Evolutionary conservation across 1,140 invertebrate species (phyloP).

Genomic region (Psix sp.): DNA sequence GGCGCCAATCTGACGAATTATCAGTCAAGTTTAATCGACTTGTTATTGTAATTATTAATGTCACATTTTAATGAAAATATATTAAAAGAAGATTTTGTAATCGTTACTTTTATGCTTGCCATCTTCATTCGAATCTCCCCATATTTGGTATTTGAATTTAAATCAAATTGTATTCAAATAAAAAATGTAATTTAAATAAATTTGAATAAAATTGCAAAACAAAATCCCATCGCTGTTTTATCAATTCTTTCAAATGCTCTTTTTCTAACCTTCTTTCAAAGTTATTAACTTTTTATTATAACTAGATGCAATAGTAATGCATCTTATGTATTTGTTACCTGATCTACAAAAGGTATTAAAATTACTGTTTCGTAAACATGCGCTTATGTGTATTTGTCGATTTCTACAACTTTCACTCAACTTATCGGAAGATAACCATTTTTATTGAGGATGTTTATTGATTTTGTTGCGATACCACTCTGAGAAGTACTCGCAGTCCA

Average conservation of each 20-base stretch:
- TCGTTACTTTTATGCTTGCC: not conserved
- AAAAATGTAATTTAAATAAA: too few species aligned
- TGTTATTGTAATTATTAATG: slow-evolving; percentile 22
- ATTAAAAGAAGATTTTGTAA: not conserved
- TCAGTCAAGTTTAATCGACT: slow-evolving; percentile 72
- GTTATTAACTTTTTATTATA: not conserved
- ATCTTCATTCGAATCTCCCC: too few species aligned
- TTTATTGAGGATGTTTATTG: slow-evolving; percentile 42
- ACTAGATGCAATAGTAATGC: not conserved
- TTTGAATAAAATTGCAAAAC: too few species aligned
- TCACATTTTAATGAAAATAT: not conserved
- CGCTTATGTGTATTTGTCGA: slow-evolving; percentile 27
- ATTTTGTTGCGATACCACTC: slow-evolving; percentile 12
- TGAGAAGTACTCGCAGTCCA: too few species aligned
- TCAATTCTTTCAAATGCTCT: too few species aligned
- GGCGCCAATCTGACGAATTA: slow-evolving; percentile 75
- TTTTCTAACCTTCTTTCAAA: too few species aligned
- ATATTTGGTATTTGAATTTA: too few species aligned
- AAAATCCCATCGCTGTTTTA: too few species aligned
- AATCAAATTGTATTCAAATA: too few species aligned
- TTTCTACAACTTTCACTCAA: slow-evolving; percentile 57
- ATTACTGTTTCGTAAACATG: slow-evolving; percentile 44
- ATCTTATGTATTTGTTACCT: slow-evolving; percentile 12
- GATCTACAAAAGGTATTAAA: slow-evolving; percentile 22
- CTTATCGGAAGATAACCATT: slow-evolving; percentile 53